Percentiles rank a stretch among this genome's conserved stretches.
Evolutionary conservation across 2,113 vertebrate genomes (phyloP).

Genomic region (Spheniscus mendiculus): DNA sequence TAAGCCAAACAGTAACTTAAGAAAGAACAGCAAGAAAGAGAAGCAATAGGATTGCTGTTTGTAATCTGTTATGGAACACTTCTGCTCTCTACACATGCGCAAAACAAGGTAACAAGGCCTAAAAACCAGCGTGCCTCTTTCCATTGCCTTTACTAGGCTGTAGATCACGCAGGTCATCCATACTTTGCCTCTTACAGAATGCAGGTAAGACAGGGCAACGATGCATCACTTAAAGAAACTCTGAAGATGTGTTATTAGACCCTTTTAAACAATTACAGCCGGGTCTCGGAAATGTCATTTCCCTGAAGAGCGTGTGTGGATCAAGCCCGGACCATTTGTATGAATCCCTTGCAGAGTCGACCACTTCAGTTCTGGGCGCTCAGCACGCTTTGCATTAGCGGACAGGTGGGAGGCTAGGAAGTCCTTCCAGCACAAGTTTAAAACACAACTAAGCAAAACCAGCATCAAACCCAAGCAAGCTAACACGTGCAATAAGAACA

Average conservation of each 20-base stretch:
- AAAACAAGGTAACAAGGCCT: neutral
- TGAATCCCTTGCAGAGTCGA: fast-evolving
- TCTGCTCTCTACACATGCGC: fast-evolving
- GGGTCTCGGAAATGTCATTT: neutral
- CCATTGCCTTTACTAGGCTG: neutral
- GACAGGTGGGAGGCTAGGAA: neutral
- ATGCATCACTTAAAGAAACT: neutral
- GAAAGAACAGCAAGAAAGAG: neutral
- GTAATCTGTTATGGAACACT: neutral
- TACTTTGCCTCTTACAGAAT: neutral
- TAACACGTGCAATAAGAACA: fast-evolving
- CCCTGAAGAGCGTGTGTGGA: neutral
- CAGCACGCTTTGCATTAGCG: neutral
- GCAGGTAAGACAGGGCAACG: neutral
- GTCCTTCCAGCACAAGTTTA: neutral
- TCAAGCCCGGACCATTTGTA: neutral
- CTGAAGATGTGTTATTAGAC: neutral
- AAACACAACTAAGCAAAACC: neutral
- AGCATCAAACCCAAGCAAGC: neutral
- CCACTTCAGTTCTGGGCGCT: neutral
- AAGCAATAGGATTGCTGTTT: neutral
- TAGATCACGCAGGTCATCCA: neutral
- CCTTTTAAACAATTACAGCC: neutral
- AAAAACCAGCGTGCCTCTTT: neutral
- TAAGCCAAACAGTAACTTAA: neutral